phyloP scores from a whole-genome alignment of 2,888 invertebrate species.

The Leptopterna dolabrata region DNA sequence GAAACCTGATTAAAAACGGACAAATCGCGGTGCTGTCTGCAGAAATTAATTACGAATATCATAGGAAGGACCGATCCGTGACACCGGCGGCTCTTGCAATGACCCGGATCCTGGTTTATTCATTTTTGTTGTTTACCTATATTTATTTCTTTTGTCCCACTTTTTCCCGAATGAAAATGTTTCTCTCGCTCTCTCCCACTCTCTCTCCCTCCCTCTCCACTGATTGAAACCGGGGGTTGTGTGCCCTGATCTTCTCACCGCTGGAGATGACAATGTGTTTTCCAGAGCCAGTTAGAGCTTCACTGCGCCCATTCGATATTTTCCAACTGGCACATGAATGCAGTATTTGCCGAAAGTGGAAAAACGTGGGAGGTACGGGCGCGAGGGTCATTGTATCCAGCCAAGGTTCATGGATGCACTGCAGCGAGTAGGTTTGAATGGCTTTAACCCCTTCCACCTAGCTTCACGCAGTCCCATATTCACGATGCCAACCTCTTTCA shows the following conservation, averaged over 20 bases:
- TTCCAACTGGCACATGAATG: background rate
- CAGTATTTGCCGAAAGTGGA: background rate
- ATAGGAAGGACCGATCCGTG: background rate
- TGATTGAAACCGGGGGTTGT: background rate
- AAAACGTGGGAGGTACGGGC: background rate
- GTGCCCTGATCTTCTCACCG: background rate
- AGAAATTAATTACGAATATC: background rate
- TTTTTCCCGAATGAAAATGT: background rate
- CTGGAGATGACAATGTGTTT: background rate
- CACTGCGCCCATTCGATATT: background rate
- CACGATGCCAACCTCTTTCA: too few species aligned
- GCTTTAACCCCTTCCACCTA: background rate
- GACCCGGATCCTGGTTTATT: background rate
- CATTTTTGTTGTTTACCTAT: background rate
- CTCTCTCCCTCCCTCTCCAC: too few species aligned
- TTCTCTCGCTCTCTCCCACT: too few species aligned
- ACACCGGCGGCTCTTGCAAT: background rate
- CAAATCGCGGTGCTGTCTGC: background rate
- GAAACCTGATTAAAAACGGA: background rate
- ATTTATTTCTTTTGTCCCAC: background rate
- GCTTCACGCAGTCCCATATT: too few species aligned
- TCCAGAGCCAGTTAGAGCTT: background rate
- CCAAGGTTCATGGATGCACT: background rate
- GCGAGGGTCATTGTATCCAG: background rate
- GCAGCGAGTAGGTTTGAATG: background rate